A percentile compares a stretch with the other conserved stretches of the same genome.
Evolutionary conservation across 2,888 invertebrate genomes (phyloP).

Genomic region (Stratiomys singularior): DNA sequence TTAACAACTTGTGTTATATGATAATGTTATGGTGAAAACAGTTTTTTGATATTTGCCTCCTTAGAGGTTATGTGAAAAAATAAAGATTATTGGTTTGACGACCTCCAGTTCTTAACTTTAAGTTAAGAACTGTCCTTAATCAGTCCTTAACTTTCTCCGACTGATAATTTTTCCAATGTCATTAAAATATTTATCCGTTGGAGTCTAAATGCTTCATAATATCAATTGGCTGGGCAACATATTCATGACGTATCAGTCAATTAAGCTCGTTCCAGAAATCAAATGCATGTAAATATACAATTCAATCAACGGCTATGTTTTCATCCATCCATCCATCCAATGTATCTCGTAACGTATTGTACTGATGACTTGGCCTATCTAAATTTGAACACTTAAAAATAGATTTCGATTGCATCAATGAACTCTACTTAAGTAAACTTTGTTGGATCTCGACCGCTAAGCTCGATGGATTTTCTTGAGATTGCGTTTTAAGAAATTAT

Average conservation of each 20-base stretch:
- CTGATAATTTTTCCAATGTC: no score
- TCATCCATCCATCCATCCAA: constrained; percentile 3
- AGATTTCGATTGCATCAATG: not conserved
- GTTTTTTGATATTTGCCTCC: no score
- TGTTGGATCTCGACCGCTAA: not conserved
- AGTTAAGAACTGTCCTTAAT: no score
- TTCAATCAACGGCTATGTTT: constrained; percentile 17
- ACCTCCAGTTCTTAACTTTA: no score
- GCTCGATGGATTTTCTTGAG: not conserved
- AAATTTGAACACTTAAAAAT: not conserved
- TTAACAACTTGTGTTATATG: no score
- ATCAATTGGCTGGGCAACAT: no score
- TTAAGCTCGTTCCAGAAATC: not conserved
- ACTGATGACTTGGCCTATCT: not conserved
- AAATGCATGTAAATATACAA: not conserved
- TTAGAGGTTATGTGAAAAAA: no score
- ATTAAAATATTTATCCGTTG: no score
- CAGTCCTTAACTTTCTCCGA: no score
- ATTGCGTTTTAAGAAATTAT: not conserved
- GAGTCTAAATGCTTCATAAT: no score
- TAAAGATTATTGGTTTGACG: no score
- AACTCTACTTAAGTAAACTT: not conserved
- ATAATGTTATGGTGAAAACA: no score
- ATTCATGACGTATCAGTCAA: not conserved
- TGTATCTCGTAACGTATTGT: not conserved